Conservation (phyloP, 23 tunicate species). For the Trididemnum clinides region DNA sequence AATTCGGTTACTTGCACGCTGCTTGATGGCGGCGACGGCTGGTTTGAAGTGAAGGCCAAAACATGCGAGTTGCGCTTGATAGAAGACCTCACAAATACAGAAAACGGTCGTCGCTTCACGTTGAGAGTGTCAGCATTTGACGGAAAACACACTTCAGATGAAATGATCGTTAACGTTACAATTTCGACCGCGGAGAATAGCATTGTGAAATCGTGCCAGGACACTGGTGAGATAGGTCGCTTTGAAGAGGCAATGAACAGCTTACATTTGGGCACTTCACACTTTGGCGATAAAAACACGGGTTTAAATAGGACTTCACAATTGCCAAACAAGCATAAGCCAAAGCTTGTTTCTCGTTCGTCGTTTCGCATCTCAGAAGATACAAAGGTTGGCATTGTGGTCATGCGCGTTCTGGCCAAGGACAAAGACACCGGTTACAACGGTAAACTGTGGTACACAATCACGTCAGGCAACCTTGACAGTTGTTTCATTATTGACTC, state of each 20-base stretch:
- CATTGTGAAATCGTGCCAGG: slow-evolving; percentile 8
- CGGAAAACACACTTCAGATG: slow-evolving; percentile 42
- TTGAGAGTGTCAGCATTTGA: slow-evolving; percentile 47
- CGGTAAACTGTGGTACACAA: slow-evolving; percentile 71
- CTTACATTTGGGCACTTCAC: background rate
- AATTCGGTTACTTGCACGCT: slow-evolving; percentile 34
- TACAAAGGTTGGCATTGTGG: slow-evolving; percentile 8
- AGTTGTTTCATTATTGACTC: slow-evolving; percentile 50
- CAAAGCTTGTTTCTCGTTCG: background rate
- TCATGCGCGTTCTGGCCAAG: slow-evolving; percentile 7
- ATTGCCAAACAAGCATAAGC: slow-evolving; percentile 48
- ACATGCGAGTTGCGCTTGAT: slow-evolving; percentile 34
- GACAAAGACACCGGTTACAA: slow-evolving; percentile 62
- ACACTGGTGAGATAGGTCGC: slow-evolving; percentile 19
- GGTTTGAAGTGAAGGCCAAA: slow-evolving; percentile 22
- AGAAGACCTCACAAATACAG: background rate
- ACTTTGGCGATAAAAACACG: background rate
- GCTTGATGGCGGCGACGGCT: slow-evolving; percentile 21
- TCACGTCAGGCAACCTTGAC: slow-evolving; percentile 47
- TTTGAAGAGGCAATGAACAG: slow-evolving; percentile 28
- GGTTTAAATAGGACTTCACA: slow-evolving; percentile 28
- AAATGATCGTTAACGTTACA: slow-evolving; percentile 39
- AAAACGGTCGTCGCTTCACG: background rate
- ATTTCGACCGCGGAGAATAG: background rate
- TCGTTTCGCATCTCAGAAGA: slow-evolving; percentile 35